Base-by-base conservation (phyloP, 2,888 invertebrate species). In the Sylvicola fuscatus region DNA sequence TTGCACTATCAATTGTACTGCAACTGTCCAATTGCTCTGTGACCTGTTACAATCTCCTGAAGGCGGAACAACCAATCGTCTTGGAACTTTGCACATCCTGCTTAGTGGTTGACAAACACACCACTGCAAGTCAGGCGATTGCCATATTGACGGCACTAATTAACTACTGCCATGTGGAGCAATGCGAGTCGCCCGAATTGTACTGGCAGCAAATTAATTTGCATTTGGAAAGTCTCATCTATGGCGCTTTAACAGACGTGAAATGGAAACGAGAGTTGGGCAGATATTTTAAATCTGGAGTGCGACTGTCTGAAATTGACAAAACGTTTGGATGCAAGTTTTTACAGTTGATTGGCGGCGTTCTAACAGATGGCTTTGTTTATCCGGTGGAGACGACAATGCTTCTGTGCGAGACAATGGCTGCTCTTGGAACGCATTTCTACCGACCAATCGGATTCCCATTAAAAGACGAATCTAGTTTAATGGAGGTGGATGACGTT, bases 341-440 rank as follows among this genome's bases (percentile, higher is more conserved):
- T 50, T 71, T 76, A 4, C 68, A 70, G 40, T 62, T 71, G 33
- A 62, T 78, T 33, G 70, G 71, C n/a, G 52, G 53, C 33, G 45
- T 58, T 3, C 41, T 59, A 8, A 56, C 54, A 2, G 56, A 57
- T 35, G 47, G 53, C 34, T 12, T 21, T 46, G 46, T 45, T 8
- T 57, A 54, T 45, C 51, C 55, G 1, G 43, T 48, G 0, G 46
- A 47, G 5, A 54, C 58, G 38, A 48, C 53, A 1, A 50, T 65
- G 14, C 58, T 70, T 7, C 58, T 82, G 27, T 80, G 79, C 49
- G 78, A 81, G 57, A 72, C 79, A 1, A 54, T 83, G 12, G 79
- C 77, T 3, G 78, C 80, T 1, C 70, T 83, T 34, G 79, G 78
- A 12, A 72, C 76, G 40, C 60, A 57, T 39, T 40, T 37, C 26